Conservation (phyloP, 1,140 invertebrate species). For the Drosophila micromelanica region DNA sequence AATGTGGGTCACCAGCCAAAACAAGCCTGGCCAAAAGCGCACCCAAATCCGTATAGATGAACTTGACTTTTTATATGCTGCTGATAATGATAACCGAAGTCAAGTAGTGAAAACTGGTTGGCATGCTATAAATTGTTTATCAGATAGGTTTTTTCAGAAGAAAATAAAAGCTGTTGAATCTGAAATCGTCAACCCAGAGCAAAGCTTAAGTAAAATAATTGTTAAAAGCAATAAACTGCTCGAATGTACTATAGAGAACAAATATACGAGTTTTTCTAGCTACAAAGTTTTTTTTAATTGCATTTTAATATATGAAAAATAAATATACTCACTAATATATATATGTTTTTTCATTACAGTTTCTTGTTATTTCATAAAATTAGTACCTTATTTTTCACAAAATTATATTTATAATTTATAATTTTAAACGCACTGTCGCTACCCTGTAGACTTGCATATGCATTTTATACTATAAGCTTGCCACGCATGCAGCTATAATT, state of each 20-base stretch:
- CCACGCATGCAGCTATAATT: conserved; percentile 29
- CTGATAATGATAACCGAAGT: conserved; percentile 25
- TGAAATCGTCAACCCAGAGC: conserved; percentile 61
- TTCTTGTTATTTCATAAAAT: background rate
- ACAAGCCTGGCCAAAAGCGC: conserved; percentile 41
- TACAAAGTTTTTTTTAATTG: too few relatives aligned
- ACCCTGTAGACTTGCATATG: background rate
- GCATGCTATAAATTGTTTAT: conserved; percentile 59
- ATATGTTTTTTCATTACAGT: background rate
- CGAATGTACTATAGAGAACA: background rate
- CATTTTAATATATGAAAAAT: too few relatives aligned
- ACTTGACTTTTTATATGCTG: conserved; percentile 23
- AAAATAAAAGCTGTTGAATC: conserved; percentile 35
- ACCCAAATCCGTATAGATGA: conserved; percentile 29
- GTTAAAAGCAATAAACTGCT: conserved; percentile 51
- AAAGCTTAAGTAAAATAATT: conserved; percentile 62
- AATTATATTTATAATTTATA: too few relatives aligned
- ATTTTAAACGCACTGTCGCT: too few relatives aligned
- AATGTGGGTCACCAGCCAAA: conserved; percentile 64
- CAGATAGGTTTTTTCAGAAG: conserved; percentile 11
- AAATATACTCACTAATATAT: too few relatives aligned
- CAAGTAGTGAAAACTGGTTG: conserved; percentile 58
- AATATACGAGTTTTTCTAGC: too few relatives aligned
- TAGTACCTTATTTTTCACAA: too few relatives aligned
- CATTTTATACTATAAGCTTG: conserved; percentile 18